Percentiles rank a stretch among this genome's conserved stretches.
These are phyloP conservation scores for Lepidochitona cinerea DNA, from an alignment of 2,888 invertebrate species.

Conservation along the genomic window DNA sequence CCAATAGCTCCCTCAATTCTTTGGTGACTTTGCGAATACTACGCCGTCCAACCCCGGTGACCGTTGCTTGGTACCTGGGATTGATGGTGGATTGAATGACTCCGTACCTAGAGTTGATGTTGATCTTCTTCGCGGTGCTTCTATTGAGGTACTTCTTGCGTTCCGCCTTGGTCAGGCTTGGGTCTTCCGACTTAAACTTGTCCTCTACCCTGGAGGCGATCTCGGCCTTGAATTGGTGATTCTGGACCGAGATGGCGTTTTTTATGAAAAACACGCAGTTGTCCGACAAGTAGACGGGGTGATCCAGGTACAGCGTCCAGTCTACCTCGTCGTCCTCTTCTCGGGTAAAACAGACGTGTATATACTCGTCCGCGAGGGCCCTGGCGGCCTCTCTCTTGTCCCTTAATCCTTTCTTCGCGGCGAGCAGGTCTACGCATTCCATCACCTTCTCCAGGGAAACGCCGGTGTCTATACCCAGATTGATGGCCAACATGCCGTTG, in stretches of 20 bases:
- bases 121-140: neutral
- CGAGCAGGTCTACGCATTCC: neutral
- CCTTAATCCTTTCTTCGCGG: neutral
- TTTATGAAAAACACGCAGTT: neutral
- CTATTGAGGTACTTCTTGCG: neutral
- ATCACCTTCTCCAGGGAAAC: neutral
- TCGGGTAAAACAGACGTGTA: neutral
- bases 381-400: neutral
- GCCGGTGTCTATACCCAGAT: neutral
- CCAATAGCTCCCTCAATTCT: neutral
- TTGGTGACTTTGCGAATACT: neutral
- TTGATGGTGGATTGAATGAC: neutral
- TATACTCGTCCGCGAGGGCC: neutral
- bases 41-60: neutral
- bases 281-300: neutral
- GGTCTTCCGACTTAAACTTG: neutral
- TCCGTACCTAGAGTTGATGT: neutral
- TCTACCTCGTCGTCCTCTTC: neutral
- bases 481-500: neutral
- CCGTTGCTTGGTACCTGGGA: neutral
- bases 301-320: neutral
- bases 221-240: neutral
- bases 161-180: neutral
- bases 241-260: neutral
- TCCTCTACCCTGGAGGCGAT: neutral